Base-by-base conservation (phyloP, 1,140 invertebrate species). In the Akabosia matsudoensis region DNA sequence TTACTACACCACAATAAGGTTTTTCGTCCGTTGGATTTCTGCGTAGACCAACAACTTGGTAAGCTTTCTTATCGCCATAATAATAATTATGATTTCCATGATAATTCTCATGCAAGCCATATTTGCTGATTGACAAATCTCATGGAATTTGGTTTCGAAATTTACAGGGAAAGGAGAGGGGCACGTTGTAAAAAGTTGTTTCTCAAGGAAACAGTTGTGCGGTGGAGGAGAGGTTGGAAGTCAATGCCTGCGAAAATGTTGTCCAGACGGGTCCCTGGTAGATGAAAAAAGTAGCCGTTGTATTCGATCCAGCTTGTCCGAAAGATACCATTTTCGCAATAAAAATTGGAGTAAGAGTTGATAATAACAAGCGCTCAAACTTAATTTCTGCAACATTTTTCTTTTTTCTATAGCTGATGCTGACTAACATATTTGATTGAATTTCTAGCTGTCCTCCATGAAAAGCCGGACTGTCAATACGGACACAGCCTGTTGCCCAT, bases 191-290 rank as follows among this genome's bases (percentile, higher is more conserved):
- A 64, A 54, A n/a, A 71, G 74, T 34, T 81, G 80, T 26, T 81
- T 81, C 45, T 45, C 70, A 2, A 54, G 61, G 37, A 33, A 76
- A 33, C 76, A 81, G 24, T 34, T 81, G 3, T 78, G 78, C 51
- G 72, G 51, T 18, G 54, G 56, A 22, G 16, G 24, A 33, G 33
- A 73, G 16, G 75, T 73, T 28, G 45, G 61, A 30, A 26, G 30
- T 31, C 51, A 75, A 3, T 79, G 79, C 28, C 31, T 81, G 24
- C 34, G 80, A 31, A 81, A 81, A 71, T 81, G 80, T 64, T 81
- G 80, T 73, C 80, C 77, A 26, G 67, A 76, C 64, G 51, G 7
- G 61, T 67, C 75, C 16, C 34, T 79, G 18, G 76, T 79, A 2
- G 75, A 77, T 22, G 78, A 79, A 34, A 1, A 22, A 2, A 34